Evolutionary conservation across 1,140 invertebrate genomes (phyloP).

Genomic region (Druon quercuslanigerum): DNA sequence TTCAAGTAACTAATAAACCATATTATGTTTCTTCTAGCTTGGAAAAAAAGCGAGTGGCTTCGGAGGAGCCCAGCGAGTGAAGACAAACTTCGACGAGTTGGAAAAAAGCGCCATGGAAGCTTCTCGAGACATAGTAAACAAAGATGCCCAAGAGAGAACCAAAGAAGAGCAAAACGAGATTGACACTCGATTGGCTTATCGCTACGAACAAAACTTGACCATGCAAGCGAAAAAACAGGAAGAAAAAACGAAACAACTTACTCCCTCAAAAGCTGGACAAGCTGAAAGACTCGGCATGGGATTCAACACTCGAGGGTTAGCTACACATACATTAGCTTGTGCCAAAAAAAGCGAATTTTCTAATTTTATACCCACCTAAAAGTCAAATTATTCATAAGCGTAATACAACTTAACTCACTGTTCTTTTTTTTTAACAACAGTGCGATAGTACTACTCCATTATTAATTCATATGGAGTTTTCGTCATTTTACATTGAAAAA

Average conservation of each 20-base stretch:
- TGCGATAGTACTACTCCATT: too few relatives aligned
- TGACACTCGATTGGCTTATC: constrained; percentile 89
- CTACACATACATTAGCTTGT: constrained; percentile 3
- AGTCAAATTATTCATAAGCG: too few relatives aligned
- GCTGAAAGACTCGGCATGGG: constrained; percentile 97
- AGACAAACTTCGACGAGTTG: constrained; percentile 96
- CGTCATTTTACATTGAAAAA: too few relatives aligned
- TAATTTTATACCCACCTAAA: too few relatives aligned
- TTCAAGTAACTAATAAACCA: background rate
- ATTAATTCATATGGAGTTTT: too few relatives aligned
- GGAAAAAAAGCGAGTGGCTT: constrained; percentile 90
- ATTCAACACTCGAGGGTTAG: constrained; percentile 80
- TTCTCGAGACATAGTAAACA: constrained; percentile 84
- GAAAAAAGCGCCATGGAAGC: constrained; percentile 90
- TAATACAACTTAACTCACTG: too few relatives aligned
- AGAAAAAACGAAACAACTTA: constrained; percentile 83
- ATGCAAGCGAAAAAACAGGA: constrained; percentile 87
- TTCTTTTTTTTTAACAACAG: too few relatives aligned
- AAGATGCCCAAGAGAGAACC: constrained; percentile 72
- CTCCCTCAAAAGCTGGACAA: constrained; percentile 93
- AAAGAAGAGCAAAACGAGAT: constrained; percentile 79
- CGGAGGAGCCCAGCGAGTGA: constrained; percentile 98
- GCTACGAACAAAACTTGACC: constrained; percentile 83
- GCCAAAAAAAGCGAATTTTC: too few relatives aligned
- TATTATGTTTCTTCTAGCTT: constrained; percentile 74